Conservation (phyloP, 2,113 vertebrate genomes). For the Neopipo cinnamomea region DNA sequence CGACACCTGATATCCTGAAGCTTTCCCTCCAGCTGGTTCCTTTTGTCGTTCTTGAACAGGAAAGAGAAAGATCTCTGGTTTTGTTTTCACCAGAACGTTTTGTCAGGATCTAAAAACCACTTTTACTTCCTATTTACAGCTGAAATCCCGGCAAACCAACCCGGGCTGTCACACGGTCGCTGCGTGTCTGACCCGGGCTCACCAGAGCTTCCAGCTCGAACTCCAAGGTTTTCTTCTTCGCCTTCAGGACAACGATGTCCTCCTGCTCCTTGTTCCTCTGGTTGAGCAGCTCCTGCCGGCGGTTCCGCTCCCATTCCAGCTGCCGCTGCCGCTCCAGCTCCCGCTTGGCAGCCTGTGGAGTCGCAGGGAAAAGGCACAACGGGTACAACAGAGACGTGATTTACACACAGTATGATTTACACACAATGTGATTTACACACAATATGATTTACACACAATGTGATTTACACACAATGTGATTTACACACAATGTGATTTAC, state of each 20-base stretch:
- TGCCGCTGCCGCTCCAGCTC: constrained; percentile 95
- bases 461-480: no score
- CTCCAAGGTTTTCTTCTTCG: constrained; percentile 96
- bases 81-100: not conserved
- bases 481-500: no score
- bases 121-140: not conserved
- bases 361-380: no score
- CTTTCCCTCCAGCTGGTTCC: constrained; percentile 92
- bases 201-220: constrained; percentile 97
- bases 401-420: no score
- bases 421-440: no score
- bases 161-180: no score
- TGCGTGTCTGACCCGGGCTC: constrained; percentile 3
- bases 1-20: constrained; percentile 94
- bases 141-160: not conserved
- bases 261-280: constrained; percentile 97
- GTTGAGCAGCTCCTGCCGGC: constrained; percentile 92
- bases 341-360: constrained; percentile 95
- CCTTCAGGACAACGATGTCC: constrained; percentile 93
- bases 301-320: constrained; percentile 94
- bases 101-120: not conserved
- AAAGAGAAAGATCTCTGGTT: not conserved
- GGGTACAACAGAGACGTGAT: no score
- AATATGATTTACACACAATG: no score
- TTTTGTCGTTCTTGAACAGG: constrained; percentile 89